These are phyloP conservation scores for Cremastinae sp. DNA, from an alignment of 2,888 invertebrate species.

Conservation along the genomic window DNA sequence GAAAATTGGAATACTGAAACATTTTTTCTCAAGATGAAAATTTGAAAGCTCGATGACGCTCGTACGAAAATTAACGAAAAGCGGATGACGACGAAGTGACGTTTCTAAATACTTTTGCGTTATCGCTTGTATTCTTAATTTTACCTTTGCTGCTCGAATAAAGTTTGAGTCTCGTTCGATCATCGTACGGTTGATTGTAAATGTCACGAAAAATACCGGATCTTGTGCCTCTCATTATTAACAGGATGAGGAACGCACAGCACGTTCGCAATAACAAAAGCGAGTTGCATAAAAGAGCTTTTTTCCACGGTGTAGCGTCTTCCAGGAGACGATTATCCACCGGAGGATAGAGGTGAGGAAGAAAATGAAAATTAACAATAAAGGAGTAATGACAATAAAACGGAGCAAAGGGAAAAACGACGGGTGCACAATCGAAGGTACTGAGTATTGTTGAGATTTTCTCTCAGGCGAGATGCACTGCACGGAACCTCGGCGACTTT, in stretches of 20 bases:
- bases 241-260: conserved; percentile 37
- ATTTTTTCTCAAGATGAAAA: too few relatives aligned
- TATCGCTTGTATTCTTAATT: too few relatives aligned
- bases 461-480: not conserved
- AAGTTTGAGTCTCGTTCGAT: conserved; percentile 77
- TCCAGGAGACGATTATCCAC: conserved; percentile 25
- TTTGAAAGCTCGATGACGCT: not conserved
- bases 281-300: conserved; percentile 52
- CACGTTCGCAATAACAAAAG: conserved; percentile 21
- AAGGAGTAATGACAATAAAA: not conserved
- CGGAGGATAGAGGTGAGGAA: conserved; percentile 34
- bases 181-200: conserved; percentile 81
- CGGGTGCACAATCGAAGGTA: not conserved
- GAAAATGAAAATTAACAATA: conserved; percentile 31
- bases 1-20: too few relatives aligned
- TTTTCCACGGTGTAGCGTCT: conserved; percentile 26
- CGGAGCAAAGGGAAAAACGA: not conserved
- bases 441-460: conserved; percentile 11
- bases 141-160: conserved; percentile 78
- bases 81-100: too few relatives aligned
- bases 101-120: too few relatives aligned
- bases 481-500: not conserved
- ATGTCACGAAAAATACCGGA: conserved; percentile 81
- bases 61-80: not conserved
- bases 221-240: conserved; percentile 74